Evolutionary conservation across 92 coral and sea anemone genomes (phyloP), one percentile per base, ranked within the genome.

Genomic region (Chrysogorgia sp.): DNA sequence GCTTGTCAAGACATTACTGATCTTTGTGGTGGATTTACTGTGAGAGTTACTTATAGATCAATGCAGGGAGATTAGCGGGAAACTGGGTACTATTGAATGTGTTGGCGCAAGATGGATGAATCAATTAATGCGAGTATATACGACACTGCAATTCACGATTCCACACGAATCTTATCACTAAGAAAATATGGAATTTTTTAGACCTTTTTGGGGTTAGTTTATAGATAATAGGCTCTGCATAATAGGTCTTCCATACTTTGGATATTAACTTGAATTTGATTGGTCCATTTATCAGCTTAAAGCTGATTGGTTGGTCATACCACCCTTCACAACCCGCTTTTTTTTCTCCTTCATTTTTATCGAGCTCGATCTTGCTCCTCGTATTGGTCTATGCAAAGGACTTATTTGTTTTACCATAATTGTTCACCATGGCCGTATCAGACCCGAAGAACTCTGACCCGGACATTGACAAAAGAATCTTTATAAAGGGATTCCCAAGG

Each of bases 401-500:
- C 43, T 26, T 40, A 35, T 41, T 13, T 21, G 13, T 40, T 67
- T 21, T 7, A 40, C 13, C 12, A 34, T 53, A 67, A 34, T 49
- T 69, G 40, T 13, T 49, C 6, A 59, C 79, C 47, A 72, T 72
- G 79, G 79, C n/a, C n/a, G n/a, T 71, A 57, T 57, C 63, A 23
- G 63, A 57, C 23, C 63, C 6, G 63, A 57, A 57, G 17, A 57
- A 23, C 50, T 53, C 34, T 28, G 79, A 72, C 52, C 35, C 30
- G 48, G 65, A 56, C 20, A 19, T 32, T 6, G 79, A 72, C 49
- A 89, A 96, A 71, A 91, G 99, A 61, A 96, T 96, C 63, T 96
- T 96, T 79, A 92, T 96, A 8, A 96, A 96, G 64, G 99, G 99
- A 13, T 96, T 96, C 86, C 84, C 91, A 30, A 89, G 92, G 25